Evolutionary conservation across 2,888 invertebrate species (phyloP).

Genomic region (Tinea semifulvella): DNA sequence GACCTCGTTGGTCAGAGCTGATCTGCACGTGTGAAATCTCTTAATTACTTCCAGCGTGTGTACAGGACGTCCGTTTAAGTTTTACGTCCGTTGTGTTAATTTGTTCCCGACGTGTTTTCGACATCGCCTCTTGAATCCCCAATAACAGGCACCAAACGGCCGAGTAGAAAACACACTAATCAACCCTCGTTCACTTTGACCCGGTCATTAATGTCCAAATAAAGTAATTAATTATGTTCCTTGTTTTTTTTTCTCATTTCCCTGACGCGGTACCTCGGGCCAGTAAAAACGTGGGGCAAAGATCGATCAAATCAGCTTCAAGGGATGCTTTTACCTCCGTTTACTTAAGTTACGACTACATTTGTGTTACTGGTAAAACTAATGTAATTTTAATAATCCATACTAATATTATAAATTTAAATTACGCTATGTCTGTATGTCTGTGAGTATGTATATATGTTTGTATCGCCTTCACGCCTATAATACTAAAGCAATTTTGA

Average conservation of each 20-base stretch:
- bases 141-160: constrained; percentile 29
- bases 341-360: background rate
- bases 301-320: constrained; percentile 50
- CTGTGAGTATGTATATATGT: too few species aligned
- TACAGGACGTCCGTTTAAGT: constrained; percentile 13
- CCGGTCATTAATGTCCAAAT: constrained; percentile 63
- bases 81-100: constrained; percentile 13
- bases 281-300: constrained; percentile 21
- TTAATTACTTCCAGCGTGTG: constrained; percentile 7
- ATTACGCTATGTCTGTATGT: too few species aligned
- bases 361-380: background rate
- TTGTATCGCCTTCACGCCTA: too few species aligned
- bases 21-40: background rate
- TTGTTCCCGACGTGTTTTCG: constrained; percentile 14
- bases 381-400: too few species aligned
- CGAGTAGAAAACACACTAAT: constrained; percentile 43
- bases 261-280: constrained; percentile 41
- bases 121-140: constrained; percentile 19
- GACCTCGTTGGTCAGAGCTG: background rate
- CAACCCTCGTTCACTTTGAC: constrained; percentile 53
- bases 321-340: background rate
- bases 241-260: constrained; percentile 55
- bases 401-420: too few species aligned
- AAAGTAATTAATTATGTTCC: constrained; percentile 62
- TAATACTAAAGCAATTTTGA: too few species aligned